These are phyloP conservation scores for Petrocephalus sullivani DNA, from an alignment of 2,797 vertebrate genomes.

Conservation along the genomic window DNA sequence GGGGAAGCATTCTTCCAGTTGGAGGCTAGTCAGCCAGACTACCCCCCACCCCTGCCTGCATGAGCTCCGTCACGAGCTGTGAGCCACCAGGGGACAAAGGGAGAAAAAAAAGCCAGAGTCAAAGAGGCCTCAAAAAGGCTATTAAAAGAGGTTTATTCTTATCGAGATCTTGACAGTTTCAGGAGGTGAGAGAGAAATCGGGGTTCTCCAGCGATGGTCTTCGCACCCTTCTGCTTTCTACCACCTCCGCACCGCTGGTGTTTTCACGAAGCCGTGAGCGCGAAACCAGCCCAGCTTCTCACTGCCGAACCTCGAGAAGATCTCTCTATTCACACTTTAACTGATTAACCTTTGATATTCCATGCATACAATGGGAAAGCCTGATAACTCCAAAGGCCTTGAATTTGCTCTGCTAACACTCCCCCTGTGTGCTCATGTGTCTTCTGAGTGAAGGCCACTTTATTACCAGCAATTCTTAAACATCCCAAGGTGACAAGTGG, in stretches of 20 bases:
- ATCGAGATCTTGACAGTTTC: conserved; percentile 2
- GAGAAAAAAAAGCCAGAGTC: neutral
- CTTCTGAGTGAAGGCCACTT: neutral
- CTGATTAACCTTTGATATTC: neutral
- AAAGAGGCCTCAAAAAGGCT: neutral
- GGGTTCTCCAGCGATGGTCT: conserved; percentile 16
- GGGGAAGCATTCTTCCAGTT: conserved; percentile 22
- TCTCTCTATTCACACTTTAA: neutral
- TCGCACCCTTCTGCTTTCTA: neutral
- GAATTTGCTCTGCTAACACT: neutral
- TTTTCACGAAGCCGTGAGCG: neutral
- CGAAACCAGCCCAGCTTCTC: neutral
- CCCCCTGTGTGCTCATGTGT: neutral
- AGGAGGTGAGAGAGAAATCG: conserved; percentile 25
- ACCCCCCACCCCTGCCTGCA: neutral
- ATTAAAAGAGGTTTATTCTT: conserved; percentile 19
- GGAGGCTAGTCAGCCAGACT: neutral
- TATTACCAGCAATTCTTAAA: neutral
- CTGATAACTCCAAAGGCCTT: neutral
- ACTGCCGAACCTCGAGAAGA: neutral
- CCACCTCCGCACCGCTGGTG: conserved; percentile 10
- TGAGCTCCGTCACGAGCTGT: neutral
- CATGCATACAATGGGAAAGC: neutral
- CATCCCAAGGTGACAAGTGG: neutral
- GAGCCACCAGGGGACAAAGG: neutral